Evolutionary conservation across 2,797 vertebrate species (phyloP).

Genomic region (Dendrocincla fuliginosa): DNA sequence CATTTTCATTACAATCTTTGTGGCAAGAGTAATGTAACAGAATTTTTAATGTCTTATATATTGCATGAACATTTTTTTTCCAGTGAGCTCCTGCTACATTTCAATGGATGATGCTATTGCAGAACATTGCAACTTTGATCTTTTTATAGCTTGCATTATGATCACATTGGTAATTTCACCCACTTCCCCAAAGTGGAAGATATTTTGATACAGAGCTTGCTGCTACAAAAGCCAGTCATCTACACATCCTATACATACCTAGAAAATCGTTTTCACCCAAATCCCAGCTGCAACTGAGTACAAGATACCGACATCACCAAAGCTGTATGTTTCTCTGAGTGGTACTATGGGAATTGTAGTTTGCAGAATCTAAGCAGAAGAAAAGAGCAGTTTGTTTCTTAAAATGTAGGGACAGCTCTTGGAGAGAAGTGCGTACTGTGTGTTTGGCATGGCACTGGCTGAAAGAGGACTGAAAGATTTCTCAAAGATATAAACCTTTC

Average conservation of each 20-base stretch:
- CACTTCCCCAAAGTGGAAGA: constrained; percentile 73
- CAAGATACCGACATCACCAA: constrained; percentile 6
- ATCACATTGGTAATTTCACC: constrained; percentile 72
- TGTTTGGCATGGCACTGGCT: neutral
- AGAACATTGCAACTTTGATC: constrained; percentile 73
- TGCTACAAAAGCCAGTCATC: constrained; percentile 59
- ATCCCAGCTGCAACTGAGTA: constrained; percentile 17
- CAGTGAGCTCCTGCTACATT: constrained; percentile 57
- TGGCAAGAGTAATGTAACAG: constrained; percentile 81
- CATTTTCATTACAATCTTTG: constrained; percentile 82
- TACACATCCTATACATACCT: constrained; percentile 34
- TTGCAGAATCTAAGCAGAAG: constrained; percentile 1
- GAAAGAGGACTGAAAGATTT: neutral
- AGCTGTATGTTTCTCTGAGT: constrained; percentile 33
- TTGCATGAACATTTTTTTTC: constrained; percentile 70
- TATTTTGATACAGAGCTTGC: constrained; percentile 71
- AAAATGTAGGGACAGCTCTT: neutral
- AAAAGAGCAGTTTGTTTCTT: neutral
- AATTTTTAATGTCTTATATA: constrained; percentile 81
- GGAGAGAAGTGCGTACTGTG: neutral
- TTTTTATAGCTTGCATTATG: constrained; percentile 74
- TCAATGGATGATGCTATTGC: constrained; percentile 52
- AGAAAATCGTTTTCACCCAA: constrained; percentile 40
- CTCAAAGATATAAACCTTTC: neutral
- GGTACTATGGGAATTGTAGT: constrained; percentile 33